A percentile compares a stretch with the other conserved stretches of the same genome.
Evolutionary conservation across 2,797 vertebrate species (phyloP).

Genomic region (Myotis pilosus): DNA sequence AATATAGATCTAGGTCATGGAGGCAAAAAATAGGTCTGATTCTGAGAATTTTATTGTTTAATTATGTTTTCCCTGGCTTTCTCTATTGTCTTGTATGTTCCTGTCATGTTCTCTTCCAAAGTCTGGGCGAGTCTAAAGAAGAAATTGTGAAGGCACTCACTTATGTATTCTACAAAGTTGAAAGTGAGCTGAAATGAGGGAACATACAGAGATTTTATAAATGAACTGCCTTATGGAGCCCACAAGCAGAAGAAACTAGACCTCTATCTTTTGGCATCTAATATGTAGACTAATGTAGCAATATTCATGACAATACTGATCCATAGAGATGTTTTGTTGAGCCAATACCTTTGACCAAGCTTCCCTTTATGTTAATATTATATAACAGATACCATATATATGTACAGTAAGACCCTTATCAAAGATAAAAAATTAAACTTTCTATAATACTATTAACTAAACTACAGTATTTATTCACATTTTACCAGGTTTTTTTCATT

Average conservation of each 20-base stretch:
- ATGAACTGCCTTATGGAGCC: neutral
- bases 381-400: neutral
- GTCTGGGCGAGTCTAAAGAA: neutral
- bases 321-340: neutral
- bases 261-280: neutral
- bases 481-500: neutral
- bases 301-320: neutral
- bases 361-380: neutral
- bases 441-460: neutral
- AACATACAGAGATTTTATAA: neutral
- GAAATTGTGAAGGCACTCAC: neutral
- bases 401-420: neutral
- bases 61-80: neutral
- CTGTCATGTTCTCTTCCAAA: neutral
- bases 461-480: neutral
- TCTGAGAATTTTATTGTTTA: neutral
- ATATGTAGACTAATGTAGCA: neutral
- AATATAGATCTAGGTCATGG: constrained; percentile 27
- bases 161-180: neutral
- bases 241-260: neutral
- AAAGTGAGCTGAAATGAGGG: neutral
- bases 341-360: neutral
- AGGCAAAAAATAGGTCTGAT: constrained; percentile 1
- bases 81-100: neutral
- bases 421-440: neutral